Evolutionary conservation across 2,797 vertebrate genomes (phyloP).

Genomic region (Sebastes goodei): DNA sequence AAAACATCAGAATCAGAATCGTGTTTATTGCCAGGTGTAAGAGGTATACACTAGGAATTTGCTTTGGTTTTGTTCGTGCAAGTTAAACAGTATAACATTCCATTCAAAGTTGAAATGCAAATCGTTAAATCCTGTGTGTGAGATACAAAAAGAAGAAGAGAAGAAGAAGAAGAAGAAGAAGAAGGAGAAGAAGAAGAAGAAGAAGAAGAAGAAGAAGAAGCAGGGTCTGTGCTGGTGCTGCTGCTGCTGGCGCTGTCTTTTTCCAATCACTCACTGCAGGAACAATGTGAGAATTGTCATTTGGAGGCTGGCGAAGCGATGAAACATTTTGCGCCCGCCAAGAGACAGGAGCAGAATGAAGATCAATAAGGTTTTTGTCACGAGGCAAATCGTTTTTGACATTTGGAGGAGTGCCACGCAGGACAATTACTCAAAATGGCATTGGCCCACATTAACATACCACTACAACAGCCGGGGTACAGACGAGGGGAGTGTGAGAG

Average conservation of each 20-base stretch:
- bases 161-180: background rate
- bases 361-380: slow-evolving; percentile 81
- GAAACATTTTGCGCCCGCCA: slow-evolving; percentile 60
- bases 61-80: no score
- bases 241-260: slow-evolving; percentile 47
- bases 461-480: slow-evolving; percentile 57
- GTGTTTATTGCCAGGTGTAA: no score
- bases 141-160: background rate
- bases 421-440: slow-evolving; percentile 80
- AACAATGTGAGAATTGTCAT: slow-evolving; percentile 77
- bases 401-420: slow-evolving; percentile 77
- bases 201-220: background rate
- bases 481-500: slow-evolving; percentile 30
- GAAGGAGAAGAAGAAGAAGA: background rate
- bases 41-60: no score
- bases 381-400: slow-evolving; percentile 84
- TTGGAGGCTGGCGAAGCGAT: slow-evolving; percentile 54
- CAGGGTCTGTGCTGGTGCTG: slow-evolving; percentile 28
- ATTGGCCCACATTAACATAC: slow-evolving; percentile 77
- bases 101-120: slow-evolving; percentile 3
- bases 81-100: no score
- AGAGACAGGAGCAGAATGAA: slow-evolving; percentile 76
- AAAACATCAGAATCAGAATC: background rate
- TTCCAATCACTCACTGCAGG: slow-evolving; percentile 59
- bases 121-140: background rate